Conservation (phyloP, 2,113 vertebrate species). For the Prionailurus bengalensis region DNA sequence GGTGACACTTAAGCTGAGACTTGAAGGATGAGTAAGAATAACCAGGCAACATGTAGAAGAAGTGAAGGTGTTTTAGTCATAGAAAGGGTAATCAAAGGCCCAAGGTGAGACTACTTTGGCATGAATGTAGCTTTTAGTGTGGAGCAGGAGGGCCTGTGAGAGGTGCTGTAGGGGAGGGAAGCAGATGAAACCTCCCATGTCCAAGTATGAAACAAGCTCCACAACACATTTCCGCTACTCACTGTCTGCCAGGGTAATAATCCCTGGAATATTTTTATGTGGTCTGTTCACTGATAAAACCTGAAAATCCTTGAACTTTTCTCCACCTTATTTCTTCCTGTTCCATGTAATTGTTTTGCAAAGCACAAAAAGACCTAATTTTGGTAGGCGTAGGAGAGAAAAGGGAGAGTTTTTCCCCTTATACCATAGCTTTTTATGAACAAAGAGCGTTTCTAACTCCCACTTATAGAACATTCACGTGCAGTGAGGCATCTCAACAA, state of each 20-base stretch:
- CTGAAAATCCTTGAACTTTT: not conserved
- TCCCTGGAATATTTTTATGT: not conserved
- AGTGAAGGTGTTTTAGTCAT: not conserved
- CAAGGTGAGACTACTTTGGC: not conserved
- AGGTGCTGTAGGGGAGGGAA: not conserved
- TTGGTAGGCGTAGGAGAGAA: not conserved
- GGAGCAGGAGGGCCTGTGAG: not conserved
- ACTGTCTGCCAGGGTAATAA: not conserved
- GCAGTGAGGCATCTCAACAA: not conserved
- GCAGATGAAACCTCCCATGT: no score
- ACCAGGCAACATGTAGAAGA: not conserved
- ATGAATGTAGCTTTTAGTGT: not conserved
- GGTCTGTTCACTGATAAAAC: not conserved
- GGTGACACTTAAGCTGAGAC: not conserved
- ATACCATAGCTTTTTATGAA: not conserved
- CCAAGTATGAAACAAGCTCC: not conserved
- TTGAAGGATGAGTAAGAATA: not conserved
- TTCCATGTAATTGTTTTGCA: not conserved
- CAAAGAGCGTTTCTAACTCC: not conserved
- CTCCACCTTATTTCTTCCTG: not conserved
- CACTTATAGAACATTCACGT: not conserved
- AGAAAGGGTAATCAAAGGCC: not conserved
- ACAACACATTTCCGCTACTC: fast-evolving
- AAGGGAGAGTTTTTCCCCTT: not conserved
- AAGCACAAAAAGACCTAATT: not conserved